These are phyloP conservation scores for Gambusia holbrooki DNA, from an alignment of 2,113 vertebrate species.

Conservation along the genomic window DNA sequence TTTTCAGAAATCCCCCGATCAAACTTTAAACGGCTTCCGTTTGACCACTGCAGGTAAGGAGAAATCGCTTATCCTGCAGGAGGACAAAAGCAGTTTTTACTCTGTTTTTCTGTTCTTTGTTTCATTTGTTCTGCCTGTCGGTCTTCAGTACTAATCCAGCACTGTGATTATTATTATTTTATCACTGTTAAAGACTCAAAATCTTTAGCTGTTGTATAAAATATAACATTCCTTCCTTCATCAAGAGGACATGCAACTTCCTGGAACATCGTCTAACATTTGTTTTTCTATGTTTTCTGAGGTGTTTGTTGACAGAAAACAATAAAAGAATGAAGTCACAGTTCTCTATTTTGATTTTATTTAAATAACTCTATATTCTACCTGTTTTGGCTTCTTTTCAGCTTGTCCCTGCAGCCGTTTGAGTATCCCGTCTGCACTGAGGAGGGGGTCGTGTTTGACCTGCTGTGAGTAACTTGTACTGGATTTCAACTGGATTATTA, in stretches of 20 bases:
- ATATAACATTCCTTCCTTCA: no score
- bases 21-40: constrained; percentile 92
- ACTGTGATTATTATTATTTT: not conserved
- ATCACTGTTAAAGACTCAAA: not conserved
- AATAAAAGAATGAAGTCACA: not conserved
- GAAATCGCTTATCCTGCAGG: not conserved
- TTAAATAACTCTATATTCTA: not conserved
- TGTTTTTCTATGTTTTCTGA: no score
- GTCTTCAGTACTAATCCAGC: not conserved
- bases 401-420: constrained; percentile 95
- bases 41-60: constrained; percentile 95
- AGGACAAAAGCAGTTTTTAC: not conserved
- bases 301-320: no score
- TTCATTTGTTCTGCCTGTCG: not conserved
- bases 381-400: constrained; percentile 54
- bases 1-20: constrained; percentile 87
- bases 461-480: constrained; percentile 77
- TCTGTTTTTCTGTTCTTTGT: not conserved
- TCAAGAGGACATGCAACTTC: no score
- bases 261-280: no score
- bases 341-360: not conserved
- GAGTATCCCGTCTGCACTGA: constrained; percentile 93
- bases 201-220: no score
- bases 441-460: constrained; percentile 92
- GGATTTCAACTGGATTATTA: not conserved